Conservation (phyloP, 1,140 invertebrate genomes). For the Plectus sambesii region DNA sequence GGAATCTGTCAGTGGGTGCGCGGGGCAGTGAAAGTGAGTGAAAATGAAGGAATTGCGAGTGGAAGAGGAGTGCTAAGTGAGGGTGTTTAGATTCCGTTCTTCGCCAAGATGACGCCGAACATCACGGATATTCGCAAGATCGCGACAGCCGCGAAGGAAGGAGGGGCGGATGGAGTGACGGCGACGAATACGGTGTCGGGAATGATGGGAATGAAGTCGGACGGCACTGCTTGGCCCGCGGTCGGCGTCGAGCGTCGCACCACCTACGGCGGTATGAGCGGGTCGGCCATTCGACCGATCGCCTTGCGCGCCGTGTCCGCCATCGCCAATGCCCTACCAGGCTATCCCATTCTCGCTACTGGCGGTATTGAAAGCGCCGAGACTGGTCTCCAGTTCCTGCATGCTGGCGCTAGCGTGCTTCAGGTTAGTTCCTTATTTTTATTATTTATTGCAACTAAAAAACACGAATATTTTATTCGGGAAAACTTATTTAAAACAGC, state of each 20-base stretch:
- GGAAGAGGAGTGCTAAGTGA: slow-evolving; percentile 2
- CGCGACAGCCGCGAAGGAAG: slow-evolving; percentile 76
- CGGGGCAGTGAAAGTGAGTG: slow-evolving; percentile 45
- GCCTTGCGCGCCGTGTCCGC: slow-evolving; percentile 68
- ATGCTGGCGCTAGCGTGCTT: slow-evolving; percentile 74
- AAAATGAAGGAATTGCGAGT: background rate
- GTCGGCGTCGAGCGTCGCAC: slow-evolving; percentile 64
- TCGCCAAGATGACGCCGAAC: slow-evolving; percentile 93
- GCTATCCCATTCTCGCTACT: slow-evolving; percentile 81
- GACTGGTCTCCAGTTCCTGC: slow-evolving; percentile 76
- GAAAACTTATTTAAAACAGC: background rate
- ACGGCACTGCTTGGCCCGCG: slow-evolving; percentile 76
- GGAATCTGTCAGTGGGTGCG: slow-evolving; percentile 80
- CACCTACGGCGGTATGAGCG: slow-evolving; percentile 90
- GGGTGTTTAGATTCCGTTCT: slow-evolving; percentile 76
- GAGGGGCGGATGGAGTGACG: slow-evolving; percentile 80
- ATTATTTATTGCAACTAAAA: background rate
- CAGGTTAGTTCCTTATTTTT: too few relatives aligned
- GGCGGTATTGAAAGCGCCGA: slow-evolving; percentile 92
- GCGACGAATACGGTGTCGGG: slow-evolving; percentile 91
- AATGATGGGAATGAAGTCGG: slow-evolving; percentile 69
- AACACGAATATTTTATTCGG: slow-evolving; percentile 7
- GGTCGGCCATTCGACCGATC: slow-evolving; percentile 84
- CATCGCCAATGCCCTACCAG: slow-evolving; percentile 67
- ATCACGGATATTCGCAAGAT: slow-evolving; percentile 83